A percentile compares a stretch with the other conserved stretches of the same genome.
Evolutionary conservation across 2,113 vertebrate genomes (phyloP).

Genomic region (Brachirus orientalis): DNA sequence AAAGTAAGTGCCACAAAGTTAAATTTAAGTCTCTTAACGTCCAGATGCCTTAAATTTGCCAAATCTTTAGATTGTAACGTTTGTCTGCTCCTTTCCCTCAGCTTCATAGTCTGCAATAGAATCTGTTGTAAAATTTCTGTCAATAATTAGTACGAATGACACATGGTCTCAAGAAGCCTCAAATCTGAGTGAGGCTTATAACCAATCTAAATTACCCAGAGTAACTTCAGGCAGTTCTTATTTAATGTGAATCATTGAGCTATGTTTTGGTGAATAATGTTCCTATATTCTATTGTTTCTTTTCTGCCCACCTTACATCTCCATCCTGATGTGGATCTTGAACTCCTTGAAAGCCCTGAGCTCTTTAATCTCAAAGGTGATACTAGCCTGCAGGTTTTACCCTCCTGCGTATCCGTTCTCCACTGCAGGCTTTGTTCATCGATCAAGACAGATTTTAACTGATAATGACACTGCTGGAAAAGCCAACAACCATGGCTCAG

Average conservation of each 20-base stretch:
- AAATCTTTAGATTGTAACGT: slow-evolving; percentile 16
- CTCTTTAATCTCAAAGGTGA: slow-evolving; percentile 28
- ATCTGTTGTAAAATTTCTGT: slow-evolving; percentile 5
- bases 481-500: background rate
- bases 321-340: slow-evolving; percentile 2
- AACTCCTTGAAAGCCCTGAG: slow-evolving; percentile 31
- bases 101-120: background rate
- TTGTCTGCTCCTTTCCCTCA: slow-evolving; percentile 13
- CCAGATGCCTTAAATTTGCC: slow-evolving; percentile 44
- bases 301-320: slow-evolving; percentile 5
- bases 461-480: slow-evolving; percentile 1
- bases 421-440: slow-evolving; percentile 25
- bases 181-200: background rate
- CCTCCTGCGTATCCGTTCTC: slow-evolving; percentile 19
- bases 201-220: background rate
- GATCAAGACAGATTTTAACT: slow-evolving; percentile 25
- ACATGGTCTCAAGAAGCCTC: background rate
- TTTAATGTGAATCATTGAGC: background rate
- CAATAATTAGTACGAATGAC: slow-evolving; percentile 10
- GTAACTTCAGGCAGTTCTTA: slow-evolving; percentile 5
- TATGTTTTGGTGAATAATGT: background rate
- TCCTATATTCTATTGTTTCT: background rate
- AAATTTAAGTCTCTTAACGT: slow-evolving; percentile 39
- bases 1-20: slow-evolving; percentile 56
- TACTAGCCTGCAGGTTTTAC: slow-evolving; percentile 12